These are phyloP conservation scores for Lasius fuliginosus DNA, from an alignment of 2,888 invertebrate genomes.

Conservation along the genomic window DNA sequence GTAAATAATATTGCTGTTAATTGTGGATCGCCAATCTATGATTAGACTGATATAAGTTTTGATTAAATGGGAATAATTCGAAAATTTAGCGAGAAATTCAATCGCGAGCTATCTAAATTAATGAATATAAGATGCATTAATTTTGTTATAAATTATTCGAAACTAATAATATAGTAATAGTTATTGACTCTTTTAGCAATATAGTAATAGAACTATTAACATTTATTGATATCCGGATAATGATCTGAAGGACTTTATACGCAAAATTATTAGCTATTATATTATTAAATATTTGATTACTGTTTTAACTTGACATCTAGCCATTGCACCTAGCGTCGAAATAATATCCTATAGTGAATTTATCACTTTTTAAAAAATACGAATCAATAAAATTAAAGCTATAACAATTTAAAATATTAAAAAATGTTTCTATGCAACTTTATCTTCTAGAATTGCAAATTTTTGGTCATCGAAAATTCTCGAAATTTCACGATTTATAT, in stretches of 20 bases:
- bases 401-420: not conserved
- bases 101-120: not conserved
- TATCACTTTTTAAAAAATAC: not conserved
- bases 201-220: not conserved
- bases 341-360: slow-evolving; percentile 13
- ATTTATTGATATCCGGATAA: not conserved
- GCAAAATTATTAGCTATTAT: not conserved
- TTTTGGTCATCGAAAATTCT: not conserved
- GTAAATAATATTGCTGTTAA: not conserved
- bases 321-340: slow-evolving; percentile 4
- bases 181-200: not conserved
- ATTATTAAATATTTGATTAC: slow-evolving; percentile 9
- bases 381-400: slow-evolving; percentile 9
- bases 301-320: not conserved
- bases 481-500: not conserved
- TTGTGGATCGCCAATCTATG: slow-evolving; percentile 13
- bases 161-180: not conserved
- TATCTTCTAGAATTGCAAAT: not conserved
- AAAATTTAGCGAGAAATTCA: not conserved
- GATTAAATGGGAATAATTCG: slow-evolving; percentile 8
- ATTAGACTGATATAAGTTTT: slow-evolving; percentile 26
- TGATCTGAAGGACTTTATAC: not conserved
- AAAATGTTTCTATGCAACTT: not conserved
- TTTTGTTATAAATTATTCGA: not conserved
- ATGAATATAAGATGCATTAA: not conserved